A percentile compares a stretch with the other conserved stretches of the same genome.
Conservation (phyloP, 1,140 invertebrate genomes). For the Ips nitidus region DNA sequence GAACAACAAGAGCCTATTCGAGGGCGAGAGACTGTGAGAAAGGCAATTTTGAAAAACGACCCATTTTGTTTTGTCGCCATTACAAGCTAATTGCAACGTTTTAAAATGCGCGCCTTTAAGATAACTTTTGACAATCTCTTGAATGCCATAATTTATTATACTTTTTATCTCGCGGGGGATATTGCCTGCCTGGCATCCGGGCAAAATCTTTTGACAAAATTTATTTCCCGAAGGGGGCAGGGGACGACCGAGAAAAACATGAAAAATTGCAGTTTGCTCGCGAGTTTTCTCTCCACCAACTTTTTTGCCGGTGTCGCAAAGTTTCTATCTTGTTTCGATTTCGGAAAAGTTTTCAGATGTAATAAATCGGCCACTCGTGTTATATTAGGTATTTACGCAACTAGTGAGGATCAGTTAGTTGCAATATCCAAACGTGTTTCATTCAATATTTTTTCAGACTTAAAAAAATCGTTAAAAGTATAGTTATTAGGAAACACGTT, state of each 20-base stretch:
- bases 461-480: too few species aligned
- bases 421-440: too few species aligned
- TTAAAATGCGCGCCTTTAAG: constrained; percentile 48
- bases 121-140: constrained; percentile 48
- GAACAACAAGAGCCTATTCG: constrained; percentile 33
- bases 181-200: constrained; percentile 26
- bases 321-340: too few species aligned
- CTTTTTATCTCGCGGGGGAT: constrained; percentile 38
- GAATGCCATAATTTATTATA: constrained; percentile 46
- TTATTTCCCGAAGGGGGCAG: constrained; percentile 15
- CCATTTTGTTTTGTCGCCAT: constrained; percentile 50
- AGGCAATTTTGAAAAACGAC: constrained; percentile 53
- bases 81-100: constrained; percentile 51
- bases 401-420: too few species aligned
- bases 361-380: too few species aligned
- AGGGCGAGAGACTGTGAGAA: background rate
- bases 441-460: too few species aligned
- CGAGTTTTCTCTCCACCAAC: constrained; percentile 2
- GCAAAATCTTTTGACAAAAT: constrained; percentile 31
- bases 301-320: constrained; percentile 4
- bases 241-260: constrained; percentile 21
- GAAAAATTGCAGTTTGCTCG: constrained; percentile 27
- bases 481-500: too few species aligned
- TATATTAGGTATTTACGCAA: too few species aligned
- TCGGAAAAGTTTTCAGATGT: too few species aligned